A percentile compares a stretch with the other conserved stretches of the same genome.
These are phyloP conservation scores for Leptodactylus fuscus DNA, from an alignment of 2,113 vertebrate genomes.

Conservation along the genomic window DNA sequence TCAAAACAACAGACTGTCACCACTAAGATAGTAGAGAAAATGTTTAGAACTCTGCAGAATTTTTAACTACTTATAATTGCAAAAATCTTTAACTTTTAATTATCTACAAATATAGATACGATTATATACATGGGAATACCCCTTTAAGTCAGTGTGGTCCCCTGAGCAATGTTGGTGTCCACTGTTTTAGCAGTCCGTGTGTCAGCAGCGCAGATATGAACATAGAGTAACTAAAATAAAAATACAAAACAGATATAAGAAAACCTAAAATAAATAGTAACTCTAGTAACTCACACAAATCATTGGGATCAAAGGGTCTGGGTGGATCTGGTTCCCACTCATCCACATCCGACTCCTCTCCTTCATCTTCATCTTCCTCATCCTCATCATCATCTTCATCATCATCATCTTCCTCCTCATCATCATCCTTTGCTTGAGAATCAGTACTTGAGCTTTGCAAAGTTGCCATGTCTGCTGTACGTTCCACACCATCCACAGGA, in stretches of 20 bases:
- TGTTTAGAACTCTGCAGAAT: too few species aligned
- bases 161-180: too few species aligned
- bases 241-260: neutral
- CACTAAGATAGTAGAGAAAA: too few species aligned
- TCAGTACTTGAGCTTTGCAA: conserved; percentile 86
- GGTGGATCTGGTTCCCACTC: conserved; percentile 91
- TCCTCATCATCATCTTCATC: conserved; percentile 79
- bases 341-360: conserved; percentile 89
- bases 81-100: too few species aligned
- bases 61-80: too few species aligned
- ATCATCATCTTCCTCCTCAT: conserved; percentile 81
- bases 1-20: too few species aligned
- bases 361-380: conserved; percentile 78
- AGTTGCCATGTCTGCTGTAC: conserved; percentile 79
- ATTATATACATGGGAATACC: too few species aligned
- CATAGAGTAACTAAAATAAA: neutral
- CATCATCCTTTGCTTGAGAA: conserved; percentile 89
- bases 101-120: too few species aligned
- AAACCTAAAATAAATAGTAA: too few species aligned
- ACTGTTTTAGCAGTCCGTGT: too few species aligned
- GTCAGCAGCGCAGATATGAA: too few species aligned
- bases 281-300: conserved; percentile 82
- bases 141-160: too few species aligned
- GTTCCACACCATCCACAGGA: conserved; percentile 81
- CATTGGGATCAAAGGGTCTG: conserved; percentile 89